Conservation (phyloP, 2,797 vertebrate species). For the Hyperoplus immaculatus region DNA sequence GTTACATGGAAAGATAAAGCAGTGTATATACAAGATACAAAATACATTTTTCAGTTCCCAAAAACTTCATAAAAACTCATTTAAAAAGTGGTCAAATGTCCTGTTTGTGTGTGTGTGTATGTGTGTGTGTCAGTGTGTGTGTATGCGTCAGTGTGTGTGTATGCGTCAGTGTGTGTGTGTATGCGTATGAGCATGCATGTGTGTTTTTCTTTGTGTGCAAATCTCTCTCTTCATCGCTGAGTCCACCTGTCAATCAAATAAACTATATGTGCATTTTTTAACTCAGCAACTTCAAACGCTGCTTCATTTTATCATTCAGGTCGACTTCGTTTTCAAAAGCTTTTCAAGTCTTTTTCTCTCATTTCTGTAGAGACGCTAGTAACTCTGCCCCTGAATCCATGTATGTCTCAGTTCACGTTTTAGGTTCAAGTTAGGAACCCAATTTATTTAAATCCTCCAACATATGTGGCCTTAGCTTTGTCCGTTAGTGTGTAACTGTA, state of each 20-base stretch:
- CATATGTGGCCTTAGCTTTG: constrained; percentile 11
- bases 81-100: neutral
- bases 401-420: constrained; percentile 23
- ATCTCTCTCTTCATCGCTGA: neutral
- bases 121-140: constrained; percentile 24
- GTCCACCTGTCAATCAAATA: constrained; percentile 41
- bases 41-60: neutral
- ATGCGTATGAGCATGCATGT: constrained; percentile 16
- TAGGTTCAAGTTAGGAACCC: constrained; percentile 36
- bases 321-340: constrained; percentile 47
- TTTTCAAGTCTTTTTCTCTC: constrained; percentile 48
- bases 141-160: constrained; percentile 3
- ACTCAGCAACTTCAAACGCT: constrained; percentile 61
- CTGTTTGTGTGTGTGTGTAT: constrained; percentile 23
- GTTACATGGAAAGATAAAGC: constrained; percentile 26
- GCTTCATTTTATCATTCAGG: constrained; percentile 57
- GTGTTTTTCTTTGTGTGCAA: neutral
- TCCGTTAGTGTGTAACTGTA: constrained; percentile 9
- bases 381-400: constrained; percentile 6
- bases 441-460: neutral
- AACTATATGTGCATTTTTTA: constrained; percentile 30
- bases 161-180: neutral
- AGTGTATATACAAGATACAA: constrained; percentile 8
- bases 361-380: constrained; percentile 11
- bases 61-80: constrained; percentile 9